Percentiles rank a stretch among this genome's conserved stretches.
These are phyloP conservation scores for Eciton burchellii DNA, from an alignment of 1,140 invertebrate species.

Conservation along the genomic window DNA sequence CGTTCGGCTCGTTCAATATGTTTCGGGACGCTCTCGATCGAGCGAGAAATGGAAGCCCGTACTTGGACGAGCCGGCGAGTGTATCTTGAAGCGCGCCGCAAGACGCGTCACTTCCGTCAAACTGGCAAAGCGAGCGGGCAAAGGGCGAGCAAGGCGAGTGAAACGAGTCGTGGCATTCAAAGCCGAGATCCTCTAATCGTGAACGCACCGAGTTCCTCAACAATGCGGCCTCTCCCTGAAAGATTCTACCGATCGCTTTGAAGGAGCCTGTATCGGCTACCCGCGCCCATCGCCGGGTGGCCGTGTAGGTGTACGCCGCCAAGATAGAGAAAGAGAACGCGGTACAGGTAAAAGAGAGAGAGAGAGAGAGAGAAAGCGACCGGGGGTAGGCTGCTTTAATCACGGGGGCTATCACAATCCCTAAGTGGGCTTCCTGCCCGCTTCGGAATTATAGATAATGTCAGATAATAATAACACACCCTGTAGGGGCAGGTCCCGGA, in stretches of 20 bases:
- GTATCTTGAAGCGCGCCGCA: neutral
- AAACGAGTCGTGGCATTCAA: neutral
- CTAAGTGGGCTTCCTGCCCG: conserved; percentile 86
- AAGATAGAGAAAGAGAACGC: conserved; percentile 59
- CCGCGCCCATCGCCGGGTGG: conserved; percentile 64
- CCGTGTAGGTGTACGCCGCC: conserved; percentile 75
- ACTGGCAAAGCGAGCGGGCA: neutral
- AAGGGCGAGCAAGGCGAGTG: neutral
- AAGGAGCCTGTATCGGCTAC: conserved; percentile 67
- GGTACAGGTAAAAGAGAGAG: conserved; percentile 38
- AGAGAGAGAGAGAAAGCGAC: conserved; percentile 70
- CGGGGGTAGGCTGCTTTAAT: conserved; percentile 82
- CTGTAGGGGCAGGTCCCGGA: conserved; percentile 78
- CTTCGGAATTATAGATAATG: conserved; percentile 86
- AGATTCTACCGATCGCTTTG: conserved; percentile 63
- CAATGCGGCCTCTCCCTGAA: conserved; percentile 29
- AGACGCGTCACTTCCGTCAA: neutral
- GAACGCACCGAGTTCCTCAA: conserved; percentile 12
- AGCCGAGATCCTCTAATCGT: neutral
- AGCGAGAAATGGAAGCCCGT: neutral
- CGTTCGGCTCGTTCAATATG: neutral
- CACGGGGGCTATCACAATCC: conserved; percentile 85
- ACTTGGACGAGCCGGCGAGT: neutral
- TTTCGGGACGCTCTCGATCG: neutral
- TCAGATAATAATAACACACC: conserved; percentile 86